Evolutionary conservation across 1,140 invertebrate genomes (phyloP).

Genomic region (Temnothorax longispinosus): DNA sequence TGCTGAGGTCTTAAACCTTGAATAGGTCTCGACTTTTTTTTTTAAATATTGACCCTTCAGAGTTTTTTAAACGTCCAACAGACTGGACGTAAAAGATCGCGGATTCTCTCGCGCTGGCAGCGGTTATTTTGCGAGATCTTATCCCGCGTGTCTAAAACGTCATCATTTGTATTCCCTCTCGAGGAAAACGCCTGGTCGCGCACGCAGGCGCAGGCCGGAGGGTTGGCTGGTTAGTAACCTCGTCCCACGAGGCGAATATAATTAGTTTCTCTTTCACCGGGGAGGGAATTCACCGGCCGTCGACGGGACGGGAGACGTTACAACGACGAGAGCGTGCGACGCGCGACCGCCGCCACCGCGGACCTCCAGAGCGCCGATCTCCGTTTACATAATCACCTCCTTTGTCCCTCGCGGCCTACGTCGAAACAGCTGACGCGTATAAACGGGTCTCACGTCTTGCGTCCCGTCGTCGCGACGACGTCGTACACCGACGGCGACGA

Average conservation of each 20-base stretch:
- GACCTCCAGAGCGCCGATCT: neutral
- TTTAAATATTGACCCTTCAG: neutral
- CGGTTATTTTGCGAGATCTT: neutral
- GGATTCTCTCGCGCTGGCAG: neutral
- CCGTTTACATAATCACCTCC: constrained; percentile 71
- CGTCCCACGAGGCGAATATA: constrained; percentile 61
- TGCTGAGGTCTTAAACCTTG: neutral
- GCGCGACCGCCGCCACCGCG: neutral
- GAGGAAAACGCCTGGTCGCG: neutral
- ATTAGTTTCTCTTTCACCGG: constrained; percentile 64
- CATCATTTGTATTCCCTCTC: constrained; percentile 14
- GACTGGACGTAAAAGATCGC: neutral
- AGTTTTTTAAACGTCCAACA: neutral
- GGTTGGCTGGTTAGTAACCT: constrained; percentile 69
- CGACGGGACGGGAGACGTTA: neutral
- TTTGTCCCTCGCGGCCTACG: constrained; percentile 31
- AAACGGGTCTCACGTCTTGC: constrained; percentile 62
- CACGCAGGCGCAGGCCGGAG: constrained; percentile 39
- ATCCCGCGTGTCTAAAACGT: neutral
- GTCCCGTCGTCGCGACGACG: constrained; percentile 57
- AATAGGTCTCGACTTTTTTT: neutral
- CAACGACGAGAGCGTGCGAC: neutral
- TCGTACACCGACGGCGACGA: constrained; percentile 23
- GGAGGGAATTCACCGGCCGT: constrained; percentile 6
- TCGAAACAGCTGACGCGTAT: constrained; percentile 62